phyloP scores from a whole-genome alignment of 2,888 invertebrate genomes.

The Dione vanillae region DNA sequence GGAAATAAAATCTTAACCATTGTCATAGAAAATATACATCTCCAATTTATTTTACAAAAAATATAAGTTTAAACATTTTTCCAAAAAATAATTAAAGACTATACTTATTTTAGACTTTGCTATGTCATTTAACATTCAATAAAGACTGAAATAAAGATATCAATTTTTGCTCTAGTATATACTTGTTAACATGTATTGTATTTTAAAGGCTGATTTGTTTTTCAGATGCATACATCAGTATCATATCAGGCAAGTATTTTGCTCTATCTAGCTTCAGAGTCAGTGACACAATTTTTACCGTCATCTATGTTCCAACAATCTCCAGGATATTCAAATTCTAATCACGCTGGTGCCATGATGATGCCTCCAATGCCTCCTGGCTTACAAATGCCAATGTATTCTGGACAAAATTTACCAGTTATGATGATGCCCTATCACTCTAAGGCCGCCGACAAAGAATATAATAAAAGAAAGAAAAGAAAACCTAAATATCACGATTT shows the following conservation, averaged over 20 bases:
- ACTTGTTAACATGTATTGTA: not conserved
- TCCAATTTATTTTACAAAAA: no score
- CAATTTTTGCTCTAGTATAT: no score
- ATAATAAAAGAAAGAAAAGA: conserved; percentile 49
- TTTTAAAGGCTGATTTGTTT: conserved; percentile 8
- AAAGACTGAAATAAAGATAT: no score
- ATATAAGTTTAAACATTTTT: no score
- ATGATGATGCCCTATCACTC: conserved; percentile 72
- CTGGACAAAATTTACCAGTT: conserved; percentile 62
- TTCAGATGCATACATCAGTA: conserved; percentile 38
- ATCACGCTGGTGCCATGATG: conserved; percentile 38
- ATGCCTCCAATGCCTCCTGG: conserved; percentile 35
- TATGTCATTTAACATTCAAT: no score
- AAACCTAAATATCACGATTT: conserved; percentile 47
- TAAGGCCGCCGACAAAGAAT: conserved; percentile 52
- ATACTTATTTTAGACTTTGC: no score
- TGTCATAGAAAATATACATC: no score
- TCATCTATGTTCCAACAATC: conserved; percentile 31
- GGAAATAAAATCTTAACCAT: no score
- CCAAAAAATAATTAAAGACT: no score
- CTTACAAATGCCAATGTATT: conserved; percentile 47
- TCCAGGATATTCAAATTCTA: conserved; percentile 8
- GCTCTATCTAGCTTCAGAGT: conserved; percentile 29
- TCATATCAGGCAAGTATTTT: conserved; percentile 29
- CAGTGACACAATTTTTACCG: conserved; percentile 38